phyloP scores from a whole-genome alignment of 2,888 invertebrate genomes.

The Dyspetes luteomarginatus region DNA sequence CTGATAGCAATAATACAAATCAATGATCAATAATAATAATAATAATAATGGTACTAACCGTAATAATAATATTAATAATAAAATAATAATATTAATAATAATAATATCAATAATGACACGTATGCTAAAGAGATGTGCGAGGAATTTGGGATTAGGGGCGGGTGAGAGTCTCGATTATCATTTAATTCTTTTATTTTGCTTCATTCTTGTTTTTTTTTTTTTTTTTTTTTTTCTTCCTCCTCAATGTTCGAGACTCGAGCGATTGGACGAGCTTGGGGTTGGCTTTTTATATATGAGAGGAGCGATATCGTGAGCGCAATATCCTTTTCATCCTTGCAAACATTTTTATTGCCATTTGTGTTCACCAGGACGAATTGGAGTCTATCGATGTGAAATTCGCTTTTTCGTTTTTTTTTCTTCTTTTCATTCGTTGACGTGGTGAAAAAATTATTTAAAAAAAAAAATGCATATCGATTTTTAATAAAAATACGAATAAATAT shows the following conservation, averaged over 20 bases:
- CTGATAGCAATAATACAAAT: slow-evolving; percentile 79
- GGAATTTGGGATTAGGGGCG: slow-evolving; percentile 37
- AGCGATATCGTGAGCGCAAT: slow-evolving; percentile 63
- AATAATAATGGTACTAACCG: slow-evolving; percentile 60
- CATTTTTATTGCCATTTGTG: slow-evolving; percentile 66
- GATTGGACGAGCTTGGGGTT: slow-evolving; percentile 7
- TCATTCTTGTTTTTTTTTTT: slow-evolving; percentile 1
- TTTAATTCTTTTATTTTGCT: slow-evolving; percentile 9
- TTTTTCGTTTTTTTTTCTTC: neutral
- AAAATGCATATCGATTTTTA: neutral
- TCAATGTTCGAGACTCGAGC: slow-evolving; percentile 34
- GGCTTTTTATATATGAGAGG: slow-evolving; percentile 41
- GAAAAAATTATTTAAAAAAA: neutral
- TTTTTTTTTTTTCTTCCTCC: neutral
- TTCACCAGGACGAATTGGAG: slow-evolving; percentile 77
- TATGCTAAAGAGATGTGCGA: slow-evolving; percentile 69
- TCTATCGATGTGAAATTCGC: slow-evolving; percentile 17
- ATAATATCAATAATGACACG: slow-evolving; percentile 69
- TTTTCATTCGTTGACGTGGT: neutral
- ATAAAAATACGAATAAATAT: neutral
- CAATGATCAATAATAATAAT: slow-evolving; percentile 67
- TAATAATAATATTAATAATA: slow-evolving; percentile 59
- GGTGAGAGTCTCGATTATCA: slow-evolving; percentile 13
- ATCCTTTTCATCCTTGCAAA: slow-evolving; percentile 76
- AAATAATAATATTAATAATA: slow-evolving; percentile 66